Percentiles rank a stretch among this genome's conserved stretches.
Evolutionary conservation across 2,797 vertebrate species (phyloP).

Genomic region (Poecilia gillii): DNA sequence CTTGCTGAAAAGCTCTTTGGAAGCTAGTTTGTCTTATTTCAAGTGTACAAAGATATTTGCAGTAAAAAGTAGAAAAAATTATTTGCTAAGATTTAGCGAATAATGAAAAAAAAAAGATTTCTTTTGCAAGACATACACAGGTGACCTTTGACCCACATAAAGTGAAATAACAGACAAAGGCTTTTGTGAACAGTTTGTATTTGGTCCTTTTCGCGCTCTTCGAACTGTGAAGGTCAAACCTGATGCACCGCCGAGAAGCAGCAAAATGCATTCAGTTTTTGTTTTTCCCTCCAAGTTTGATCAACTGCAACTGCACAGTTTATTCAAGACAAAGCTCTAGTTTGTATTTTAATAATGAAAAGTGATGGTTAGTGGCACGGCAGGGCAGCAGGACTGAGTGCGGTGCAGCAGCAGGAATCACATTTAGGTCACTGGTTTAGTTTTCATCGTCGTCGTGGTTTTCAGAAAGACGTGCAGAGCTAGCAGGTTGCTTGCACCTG

Average conservation of each 20-base stretch:
- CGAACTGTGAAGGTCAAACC: neutral
- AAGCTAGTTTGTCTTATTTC: too few species aligned
- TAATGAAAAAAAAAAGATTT: neutral
- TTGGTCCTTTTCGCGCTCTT: neutral
- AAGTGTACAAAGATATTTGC: too few species aligned
- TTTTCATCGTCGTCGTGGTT: constrained; percentile 23
- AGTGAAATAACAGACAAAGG: neutral
- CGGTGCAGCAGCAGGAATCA: constrained; percentile 26
- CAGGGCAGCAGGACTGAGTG: constrained; percentile 37
- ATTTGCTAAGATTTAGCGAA: too few species aligned
- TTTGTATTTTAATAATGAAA: constrained; percentile 36
- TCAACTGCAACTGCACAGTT: neutral
- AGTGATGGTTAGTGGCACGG: constrained; percentile 32
- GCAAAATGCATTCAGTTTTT: neutral
- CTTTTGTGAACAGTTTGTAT: neutral
- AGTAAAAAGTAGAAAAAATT: too few species aligned
- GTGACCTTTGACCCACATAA: neutral
- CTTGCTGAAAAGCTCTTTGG: too few species aligned
- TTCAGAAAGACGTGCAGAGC: constrained; percentile 6
- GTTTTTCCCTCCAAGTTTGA: neutral
- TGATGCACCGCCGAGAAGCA: neutral
- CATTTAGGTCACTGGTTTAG: constrained; percentile 39
- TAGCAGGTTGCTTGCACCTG: constrained; percentile 23
- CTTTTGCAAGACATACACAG: constrained; percentile 16
- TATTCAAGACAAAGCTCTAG: constrained; percentile 11